Percentiles rank a stretch among this genome's conserved stretches.
Evolutionary conservation across 2,797 vertebrate species (phyloP).

Genomic region (Taeniopygia guttata): DNA sequence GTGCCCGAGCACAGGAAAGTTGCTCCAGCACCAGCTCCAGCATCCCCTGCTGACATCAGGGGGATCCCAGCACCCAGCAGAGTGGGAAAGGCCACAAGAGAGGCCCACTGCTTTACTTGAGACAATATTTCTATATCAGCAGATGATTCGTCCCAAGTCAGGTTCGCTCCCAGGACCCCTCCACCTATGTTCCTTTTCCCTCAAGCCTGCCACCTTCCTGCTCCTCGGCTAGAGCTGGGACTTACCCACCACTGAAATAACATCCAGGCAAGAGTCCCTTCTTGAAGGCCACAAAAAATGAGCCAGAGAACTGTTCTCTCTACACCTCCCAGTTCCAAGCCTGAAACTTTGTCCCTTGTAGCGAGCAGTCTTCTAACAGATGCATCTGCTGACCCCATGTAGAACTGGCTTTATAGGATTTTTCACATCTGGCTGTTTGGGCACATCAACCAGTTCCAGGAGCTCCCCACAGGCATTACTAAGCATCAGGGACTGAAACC

Average conservation of each 20-base stretch:
- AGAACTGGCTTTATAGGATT: neutral
- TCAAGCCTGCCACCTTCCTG: neutral
- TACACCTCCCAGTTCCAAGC: neutral
- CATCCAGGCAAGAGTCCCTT: neutral
- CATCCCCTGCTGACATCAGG: fast-evolving
- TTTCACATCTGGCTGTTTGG: neutral
- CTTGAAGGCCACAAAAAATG: neutral
- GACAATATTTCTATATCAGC: neutral
- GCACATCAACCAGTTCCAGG: neutral
- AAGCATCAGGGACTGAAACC: neutral
- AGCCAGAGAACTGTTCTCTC: neutral
- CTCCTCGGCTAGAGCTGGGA: neutral
- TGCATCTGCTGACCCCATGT: neutral
- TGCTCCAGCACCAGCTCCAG: neutral
- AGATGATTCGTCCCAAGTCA: neutral
- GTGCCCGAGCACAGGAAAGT: neutral
- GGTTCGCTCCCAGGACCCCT: neutral
- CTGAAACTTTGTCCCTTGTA: neutral
- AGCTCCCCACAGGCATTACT: neutral
- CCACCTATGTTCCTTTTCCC: neutral
- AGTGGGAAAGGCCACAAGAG: neutral
- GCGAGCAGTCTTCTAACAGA: neutral
- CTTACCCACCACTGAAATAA: neutral
- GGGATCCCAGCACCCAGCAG: neutral
- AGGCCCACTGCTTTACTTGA: neutral